These are phyloP conservation scores for Diloba caeruleocephala DNA, from an alignment of 2,888 invertebrate genomes.

Conservation along the genomic window DNA sequence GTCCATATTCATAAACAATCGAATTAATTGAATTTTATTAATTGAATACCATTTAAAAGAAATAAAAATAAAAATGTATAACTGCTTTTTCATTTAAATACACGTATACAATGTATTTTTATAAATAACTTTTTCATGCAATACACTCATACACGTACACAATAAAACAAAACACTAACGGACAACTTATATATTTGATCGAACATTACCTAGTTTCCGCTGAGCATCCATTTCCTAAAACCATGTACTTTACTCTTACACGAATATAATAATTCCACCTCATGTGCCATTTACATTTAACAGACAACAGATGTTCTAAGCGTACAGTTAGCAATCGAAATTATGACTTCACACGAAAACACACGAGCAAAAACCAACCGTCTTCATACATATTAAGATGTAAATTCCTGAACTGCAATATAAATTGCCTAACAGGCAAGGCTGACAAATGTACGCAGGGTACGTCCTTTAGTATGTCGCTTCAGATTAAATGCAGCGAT, in stretches of 20 bases:
- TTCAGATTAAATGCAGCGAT: slow-evolving; percentile 65
- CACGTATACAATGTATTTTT: no score
- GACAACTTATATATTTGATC: no score
- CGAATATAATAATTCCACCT: slow-evolving; percentile 42
- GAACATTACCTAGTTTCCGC: slow-evolving; percentile 7
- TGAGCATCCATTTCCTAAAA: slow-evolving; percentile 10
- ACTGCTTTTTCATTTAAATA: no score
- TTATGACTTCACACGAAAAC: slow-evolving; percentile 37
- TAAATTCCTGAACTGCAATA: slow-evolving; percentile 10
- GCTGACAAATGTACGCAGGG: slow-evolving; percentile 66
- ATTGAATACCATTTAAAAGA: no score
- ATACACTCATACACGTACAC: no score
- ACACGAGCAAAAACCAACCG: slow-evolving; percentile 13
- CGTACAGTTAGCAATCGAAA: slow-evolving; percentile 41
- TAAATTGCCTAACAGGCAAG: slow-evolving; percentile 41
- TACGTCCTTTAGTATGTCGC: slow-evolving; percentile 69
- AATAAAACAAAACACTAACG: no score
- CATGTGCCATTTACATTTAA: slow-evolving; percentile 46
- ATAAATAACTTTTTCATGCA: no score
- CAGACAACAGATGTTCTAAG: slow-evolving; percentile 53
- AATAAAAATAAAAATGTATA: no score
- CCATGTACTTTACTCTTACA: slow-evolving; percentile 19
- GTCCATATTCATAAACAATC: no score
- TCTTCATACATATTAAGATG: background rate
- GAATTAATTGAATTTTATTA: no score